Evolutionary conservation across 2,888 invertebrate species (phyloP).

Genomic region (Plagodis dolabraria): DNA sequence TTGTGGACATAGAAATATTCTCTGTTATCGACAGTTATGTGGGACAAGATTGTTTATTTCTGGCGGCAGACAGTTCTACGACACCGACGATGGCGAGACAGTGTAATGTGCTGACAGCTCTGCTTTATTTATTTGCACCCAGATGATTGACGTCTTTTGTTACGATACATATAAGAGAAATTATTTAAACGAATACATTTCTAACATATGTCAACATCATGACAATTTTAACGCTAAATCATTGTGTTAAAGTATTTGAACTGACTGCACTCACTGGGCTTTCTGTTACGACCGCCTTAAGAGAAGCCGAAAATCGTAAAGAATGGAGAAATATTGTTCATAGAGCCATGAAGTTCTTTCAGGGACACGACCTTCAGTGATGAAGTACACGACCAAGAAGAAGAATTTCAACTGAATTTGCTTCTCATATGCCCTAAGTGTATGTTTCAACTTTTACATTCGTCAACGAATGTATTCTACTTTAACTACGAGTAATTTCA

Average conservation of each 20-base stretch:
- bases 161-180: background rate
- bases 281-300: too few species aligned
- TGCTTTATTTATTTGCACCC: constrained; percentile 27
- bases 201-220: too few species aligned
- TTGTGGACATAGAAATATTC: constrained; percentile 54
- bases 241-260: background rate
- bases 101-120: constrained; percentile 49
- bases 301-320: too few species aligned
- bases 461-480: background rate
- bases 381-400: background rate
- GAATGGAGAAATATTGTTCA: too few species aligned
- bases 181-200: too few species aligned
- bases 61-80: constrained; percentile 58
- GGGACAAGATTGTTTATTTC: constrained; percentile 70
- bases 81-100: constrained; percentile 46
- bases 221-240: too few species aligned
- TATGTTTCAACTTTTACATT: too few species aligned
- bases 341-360: too few species aligned
- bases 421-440: background rate
- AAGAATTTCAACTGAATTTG: too few species aligned
- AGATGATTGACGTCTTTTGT: constrained; percentile 10
- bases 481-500: constrained; percentile 3
- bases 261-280: too few species aligned
- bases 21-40: constrained; percentile 64
- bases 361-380: too few species aligned